Percentiles rank a stretch among this genome's conserved stretches.
These are phyloP conservation scores for Verasper variegatus DNA, from an alignment of 2,113 vertebrate species.

Conservation along the genomic window DNA sequence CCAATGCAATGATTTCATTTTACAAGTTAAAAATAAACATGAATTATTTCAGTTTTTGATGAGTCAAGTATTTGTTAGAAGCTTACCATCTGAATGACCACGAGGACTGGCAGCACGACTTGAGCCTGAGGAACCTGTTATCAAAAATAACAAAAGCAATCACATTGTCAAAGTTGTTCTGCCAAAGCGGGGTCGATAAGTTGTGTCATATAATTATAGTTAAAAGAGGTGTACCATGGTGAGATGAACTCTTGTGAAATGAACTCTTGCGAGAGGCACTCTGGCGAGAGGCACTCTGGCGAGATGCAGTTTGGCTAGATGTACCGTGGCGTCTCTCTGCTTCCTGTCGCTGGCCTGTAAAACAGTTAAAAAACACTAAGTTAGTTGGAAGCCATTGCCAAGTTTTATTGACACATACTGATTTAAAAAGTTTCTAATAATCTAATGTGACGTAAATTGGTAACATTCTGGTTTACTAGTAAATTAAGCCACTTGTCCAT, in stretches of 20 bases:
- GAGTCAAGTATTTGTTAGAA: neutral
- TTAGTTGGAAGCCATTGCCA: neutral
- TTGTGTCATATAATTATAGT: neutral
- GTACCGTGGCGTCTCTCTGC: conserved; percentile 21
- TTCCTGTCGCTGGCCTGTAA: conserved; percentile 57
- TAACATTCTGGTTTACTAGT: conserved; percentile 19
- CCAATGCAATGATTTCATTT: neutral
- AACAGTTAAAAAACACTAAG: conserved; percentile 7
- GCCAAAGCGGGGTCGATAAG: neutral
- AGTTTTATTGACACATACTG: neutral
- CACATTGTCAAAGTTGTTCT: neutral
- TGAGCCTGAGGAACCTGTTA: neutral
- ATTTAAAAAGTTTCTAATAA: neutral
- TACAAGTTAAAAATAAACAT: neutral
- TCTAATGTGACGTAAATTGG: neutral
- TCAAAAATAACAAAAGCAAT: neutral
- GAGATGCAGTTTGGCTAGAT: neutral
- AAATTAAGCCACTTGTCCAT: conserved; percentile 76
- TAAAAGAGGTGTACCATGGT: neutral
- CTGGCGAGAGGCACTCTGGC: neutral
- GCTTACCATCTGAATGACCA: neutral
- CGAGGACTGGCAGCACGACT: neutral
- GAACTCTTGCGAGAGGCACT: too few species aligned
- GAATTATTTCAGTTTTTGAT: neutral
- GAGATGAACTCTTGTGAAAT: too few species aligned